Base-by-base conservation (phyloP, 2,888 invertebrate species). In the Drosophila picticornis region DNA sequence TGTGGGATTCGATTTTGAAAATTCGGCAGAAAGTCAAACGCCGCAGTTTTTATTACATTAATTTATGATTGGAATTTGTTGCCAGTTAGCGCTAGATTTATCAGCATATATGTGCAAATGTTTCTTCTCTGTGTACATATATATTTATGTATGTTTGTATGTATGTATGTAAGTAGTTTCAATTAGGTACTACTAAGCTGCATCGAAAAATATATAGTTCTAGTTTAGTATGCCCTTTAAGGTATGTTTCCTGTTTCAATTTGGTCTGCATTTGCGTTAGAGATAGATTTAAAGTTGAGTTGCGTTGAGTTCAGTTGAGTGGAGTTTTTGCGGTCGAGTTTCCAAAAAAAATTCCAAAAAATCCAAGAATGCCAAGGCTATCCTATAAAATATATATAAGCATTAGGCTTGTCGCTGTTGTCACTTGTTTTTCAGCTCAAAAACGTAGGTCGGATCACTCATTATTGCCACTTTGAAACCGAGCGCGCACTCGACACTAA, bases 41-140 rank as follows among this genome's bases (percentile, higher is more conserved):
- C 55, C 80, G 29, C 65, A 76, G 55, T 69, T 81, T 83, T 84
- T 81, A 84, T 88, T 72, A 69, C 75, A 84, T 72, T 88, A 81
- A 86, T 84, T 84, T 84, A 84, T 84, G 86, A 77, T 81, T 88
- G 77, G 69, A 86, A 84, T 86, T 84, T 84, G 77, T 72, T 80
- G 79, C 86, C 81, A 78, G 85, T 88, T 80, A 88, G 78, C 80
- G 58, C 72, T 75, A 73, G 68, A 65, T 81, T 76, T 71, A 80
- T 83, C 63, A 66, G 52, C 71, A 62, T 56, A 31, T 66, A 58
- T 43, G 19, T 62, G 25, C 29, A 32, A 48, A 56, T 46, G 43
- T 69, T 46, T 57, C 31, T 46, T 25, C 9, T 73, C 51, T 32
- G 51, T 32, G 53, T 27, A 55, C 36, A 55, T 56, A 56, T 36